Conservation (phyloP, 2,797 vertebrate genomes). For the Pangasius krempfi region DNA sequence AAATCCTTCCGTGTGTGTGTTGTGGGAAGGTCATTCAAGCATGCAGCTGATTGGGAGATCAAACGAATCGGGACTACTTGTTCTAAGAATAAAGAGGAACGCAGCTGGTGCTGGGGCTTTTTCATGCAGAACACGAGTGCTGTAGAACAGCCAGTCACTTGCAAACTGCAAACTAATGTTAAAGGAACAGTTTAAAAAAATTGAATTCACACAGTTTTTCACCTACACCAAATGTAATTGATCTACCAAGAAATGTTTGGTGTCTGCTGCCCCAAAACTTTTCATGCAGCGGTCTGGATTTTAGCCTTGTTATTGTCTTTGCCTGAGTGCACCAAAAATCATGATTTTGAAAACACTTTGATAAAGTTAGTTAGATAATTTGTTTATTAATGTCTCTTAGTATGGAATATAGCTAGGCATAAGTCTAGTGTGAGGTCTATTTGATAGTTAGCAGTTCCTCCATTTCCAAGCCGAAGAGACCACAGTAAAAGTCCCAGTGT, state of each 20-base stretch:
- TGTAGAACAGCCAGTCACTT: background rate
- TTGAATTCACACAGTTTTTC: background rate
- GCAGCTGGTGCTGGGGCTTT: slow-evolving; percentile 28
- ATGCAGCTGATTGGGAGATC: slow-evolving; percentile 45
- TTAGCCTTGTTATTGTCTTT: background rate
- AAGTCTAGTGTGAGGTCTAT: background rate
- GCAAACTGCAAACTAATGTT: slow-evolving; percentile 15
- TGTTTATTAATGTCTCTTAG: background rate
- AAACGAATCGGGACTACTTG: slow-evolving; percentile 33
- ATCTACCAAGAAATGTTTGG: background rate
- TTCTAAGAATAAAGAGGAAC: slow-evolving; percentile 37
- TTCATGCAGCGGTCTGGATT: background rate
- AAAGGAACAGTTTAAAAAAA: background rate
- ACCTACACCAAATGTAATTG: background rate
- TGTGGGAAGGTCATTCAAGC: slow-evolving; percentile 43
- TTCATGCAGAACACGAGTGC: slow-evolving; percentile 22
- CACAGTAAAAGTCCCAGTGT: background rate
- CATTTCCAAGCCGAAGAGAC: background rate
- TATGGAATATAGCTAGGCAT: background rate
- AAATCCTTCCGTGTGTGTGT: slow-evolving; percentile 16
- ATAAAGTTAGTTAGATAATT: background rate
- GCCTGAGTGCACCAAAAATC: background rate
- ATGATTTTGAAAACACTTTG: background rate
- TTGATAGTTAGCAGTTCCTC: background rate
- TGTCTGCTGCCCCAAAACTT: background rate